These are phyloP conservation scores for Spodoptera picta DNA, from an alignment of 2,888 invertebrate genomes.

Conservation along the genomic window DNA sequence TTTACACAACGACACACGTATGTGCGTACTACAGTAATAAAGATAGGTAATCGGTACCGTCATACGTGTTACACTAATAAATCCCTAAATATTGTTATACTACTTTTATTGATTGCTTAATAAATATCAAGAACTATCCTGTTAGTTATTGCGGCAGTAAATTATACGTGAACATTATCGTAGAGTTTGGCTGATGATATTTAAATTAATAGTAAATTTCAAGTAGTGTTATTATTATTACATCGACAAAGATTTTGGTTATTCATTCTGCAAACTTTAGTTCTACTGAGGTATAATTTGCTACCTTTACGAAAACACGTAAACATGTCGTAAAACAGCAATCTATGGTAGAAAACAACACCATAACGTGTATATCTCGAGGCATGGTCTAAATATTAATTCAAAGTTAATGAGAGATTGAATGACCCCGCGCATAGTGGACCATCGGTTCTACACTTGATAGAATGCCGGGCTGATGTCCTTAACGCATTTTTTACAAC, in stretches of 20 bases:
- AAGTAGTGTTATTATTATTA: not conserved
- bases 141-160: conserved; percentile 13
- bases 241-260: too few relatives aligned
- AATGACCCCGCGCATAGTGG: conserved; percentile 71
- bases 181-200: conserved; percentile 2
- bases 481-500: conserved; percentile 85
- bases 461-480: conserved; percentile 78
- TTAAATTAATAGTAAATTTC: not conserved
- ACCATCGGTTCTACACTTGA: conserved; percentile 71
- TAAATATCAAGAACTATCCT: conserved; percentile 19
- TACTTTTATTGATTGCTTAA: conserved; percentile 36
- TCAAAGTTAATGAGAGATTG: conserved; percentile 74
- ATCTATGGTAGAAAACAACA: conserved; percentile 21
- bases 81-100: conserved; percentile 30
- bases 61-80: conserved; percentile 19
- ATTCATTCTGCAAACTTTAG: too few relatives aligned
- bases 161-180: conserved; percentile 18
- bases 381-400: conserved; percentile 70
- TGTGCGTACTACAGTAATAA: conserved; percentile 10
- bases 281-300: not conserved
- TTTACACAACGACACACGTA: conserved; percentile 18
- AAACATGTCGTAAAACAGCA: conserved; percentile 2
- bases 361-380: conserved; percentile 31
- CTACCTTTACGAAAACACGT: not conserved
- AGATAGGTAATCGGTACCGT: conserved; percentile 30